Conservation (phyloP, 2,113 vertebrate genomes). For the Sardina pilchardus region DNA sequence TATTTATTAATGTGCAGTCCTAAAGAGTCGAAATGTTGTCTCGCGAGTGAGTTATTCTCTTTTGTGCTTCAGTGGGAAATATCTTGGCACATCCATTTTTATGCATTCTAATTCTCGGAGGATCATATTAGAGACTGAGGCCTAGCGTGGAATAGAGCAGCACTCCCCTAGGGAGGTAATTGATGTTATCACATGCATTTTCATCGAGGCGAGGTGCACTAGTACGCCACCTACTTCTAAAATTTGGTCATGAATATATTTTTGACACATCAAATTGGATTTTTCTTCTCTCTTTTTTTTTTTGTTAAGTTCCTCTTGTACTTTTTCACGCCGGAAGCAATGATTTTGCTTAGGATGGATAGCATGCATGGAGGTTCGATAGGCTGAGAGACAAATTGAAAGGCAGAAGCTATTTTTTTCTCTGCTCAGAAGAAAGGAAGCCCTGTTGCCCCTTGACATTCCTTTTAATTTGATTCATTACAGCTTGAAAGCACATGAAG, state of each 20-base stretch:
- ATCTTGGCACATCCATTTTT: constrained; percentile 30
- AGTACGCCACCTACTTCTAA: constrained; percentile 7
- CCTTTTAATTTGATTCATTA: constrained; percentile 75
- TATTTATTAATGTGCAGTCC: constrained; percentile 42
- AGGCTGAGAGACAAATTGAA: constrained; percentile 61
- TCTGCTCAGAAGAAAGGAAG: constrained; percentile 58
- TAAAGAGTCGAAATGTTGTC: constrained; percentile 18
- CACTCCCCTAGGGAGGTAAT: constrained; percentile 35
- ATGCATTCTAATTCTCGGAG: constrained; percentile 49
- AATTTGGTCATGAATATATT: constrained; percentile 3
- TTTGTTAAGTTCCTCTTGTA: constrained; percentile 32
- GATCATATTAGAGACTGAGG: constrained; percentile 28
- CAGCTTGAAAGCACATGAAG: constrained; percentile 30
- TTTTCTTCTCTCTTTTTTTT: constrained; percentile 22
- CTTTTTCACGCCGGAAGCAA: constrained; percentile 44
- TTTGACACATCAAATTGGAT: constrained; percentile 41
- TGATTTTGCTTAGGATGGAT: constrained; percentile 27
- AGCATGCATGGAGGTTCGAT: constrained; percentile 46
- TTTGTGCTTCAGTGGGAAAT: constrained; percentile 30
- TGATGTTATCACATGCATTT: constrained; percentile 55
- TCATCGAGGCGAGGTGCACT: constrained; percentile 33
- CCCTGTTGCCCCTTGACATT: constrained; percentile 66
- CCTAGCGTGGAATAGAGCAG: constrained; percentile 14
- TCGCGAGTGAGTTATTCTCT: constrained; percentile 37
- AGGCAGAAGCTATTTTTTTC: constrained; percentile 61